Percentiles rank a stretch among this genome's conserved stretches.
These are phyloP conservation scores for Rhodeus uyekii DNA, from an alignment of 2,797 vertebrate species.

Conservation along the genomic window DNA sequence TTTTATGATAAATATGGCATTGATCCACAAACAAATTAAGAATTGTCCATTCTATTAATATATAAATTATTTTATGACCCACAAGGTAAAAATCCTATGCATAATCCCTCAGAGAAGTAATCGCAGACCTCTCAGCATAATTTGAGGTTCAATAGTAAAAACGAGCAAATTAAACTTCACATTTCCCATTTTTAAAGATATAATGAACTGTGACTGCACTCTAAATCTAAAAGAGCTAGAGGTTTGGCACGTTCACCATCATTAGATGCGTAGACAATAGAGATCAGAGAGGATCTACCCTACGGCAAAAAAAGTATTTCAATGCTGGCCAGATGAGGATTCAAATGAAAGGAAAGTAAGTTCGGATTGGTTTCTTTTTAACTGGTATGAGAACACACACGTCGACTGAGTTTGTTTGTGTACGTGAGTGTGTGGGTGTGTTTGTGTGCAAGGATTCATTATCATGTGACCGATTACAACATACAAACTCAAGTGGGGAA, in stretches of 20 bases:
- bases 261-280: neutral
- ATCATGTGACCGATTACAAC: conserved; percentile 30
- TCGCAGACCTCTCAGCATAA: neutral
- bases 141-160: neutral
- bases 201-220: neutral
- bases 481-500: conserved; percentile 3
- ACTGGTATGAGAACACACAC: neutral
- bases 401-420: conserved; percentile 21
- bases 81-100: neutral
- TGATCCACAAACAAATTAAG: too few relatives aligned
- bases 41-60: neutral
- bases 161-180: neutral
- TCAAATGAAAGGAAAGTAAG: neutral
- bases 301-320: conserved; percentile 20
- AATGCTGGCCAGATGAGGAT: neutral
- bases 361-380: conserved; percentile 10
- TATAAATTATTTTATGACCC: neutral
- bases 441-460: neutral
- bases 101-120: too few relatives aligned
- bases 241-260: neutral
- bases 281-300: neutral
- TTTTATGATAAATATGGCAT: too few relatives aligned
- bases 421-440: neutral
- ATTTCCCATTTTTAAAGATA: neutral
- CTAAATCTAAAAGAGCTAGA: neutral